Evolutionary conservation across 2,797 vertebrate genomes (phyloP), one percentile per base, ranked within the genome.

Genomic region (Intellagama lesueurii): DNA sequence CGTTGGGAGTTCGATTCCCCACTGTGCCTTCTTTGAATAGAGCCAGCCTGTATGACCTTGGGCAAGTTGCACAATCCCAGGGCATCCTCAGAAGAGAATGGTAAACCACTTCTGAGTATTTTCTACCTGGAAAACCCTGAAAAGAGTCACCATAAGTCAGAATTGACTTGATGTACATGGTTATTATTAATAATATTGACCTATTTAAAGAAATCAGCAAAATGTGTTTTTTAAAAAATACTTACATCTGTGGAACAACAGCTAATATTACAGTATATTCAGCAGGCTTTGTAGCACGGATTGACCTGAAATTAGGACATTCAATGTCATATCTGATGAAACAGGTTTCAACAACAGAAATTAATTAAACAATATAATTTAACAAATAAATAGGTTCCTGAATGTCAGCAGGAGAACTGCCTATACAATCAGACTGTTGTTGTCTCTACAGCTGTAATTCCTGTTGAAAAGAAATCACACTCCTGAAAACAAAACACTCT

Each of bases 221-320:
- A 77, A 75, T 32, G 32, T 47, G 30, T 4, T 4, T 69, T 60
- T 69, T 60, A 0, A 47, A 69, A 91, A 82, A 81, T 73, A 97
- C 98, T 98, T 96, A 99, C 99, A 4, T 96, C 91, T 95, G 97
- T 85, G 98, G 97, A 94, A 99, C 96, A 28, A 99, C 97, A 9
- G 98, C 98, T 1, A 99, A 96, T 93, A 99, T 98, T 79, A 99
- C 98, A 2, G 98, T 97, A 93, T 98, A 98, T 95, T 98, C 98
- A 0, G 98, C 98, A 64, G 97, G 97, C 87, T 98, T 98, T 44
- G 98, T 98, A 88, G 97, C 98, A 85, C 98, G 98, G 94, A 99
- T 98, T 92, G 97, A 98, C 95, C 99, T 99, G 96, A 90, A 90
- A 94, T 28, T 85, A 96, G 56, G 95, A 94, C 91, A 82, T 4